phyloP scores from a whole-genome alignment of 2,113 vertebrate genomes.

The Cephalopterus ornatus region DNA sequence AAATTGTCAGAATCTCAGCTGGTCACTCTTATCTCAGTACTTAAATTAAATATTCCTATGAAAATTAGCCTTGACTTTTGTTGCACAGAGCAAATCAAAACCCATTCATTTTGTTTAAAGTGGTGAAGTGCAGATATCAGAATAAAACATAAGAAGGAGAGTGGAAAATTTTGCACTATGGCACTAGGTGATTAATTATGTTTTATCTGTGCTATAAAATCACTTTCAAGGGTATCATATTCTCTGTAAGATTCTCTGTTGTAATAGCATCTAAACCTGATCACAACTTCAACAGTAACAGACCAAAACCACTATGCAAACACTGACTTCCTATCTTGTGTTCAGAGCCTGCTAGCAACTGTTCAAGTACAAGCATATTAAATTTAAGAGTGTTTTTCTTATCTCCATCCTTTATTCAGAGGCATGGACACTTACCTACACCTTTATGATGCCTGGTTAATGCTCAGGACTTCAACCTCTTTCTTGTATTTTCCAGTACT shows the following conservation, averaged over 20 bases:
- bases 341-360: neutral
- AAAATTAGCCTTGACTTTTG: constrained; percentile 30
- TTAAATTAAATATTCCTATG: constrained; percentile 9
- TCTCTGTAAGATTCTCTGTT: neutral
- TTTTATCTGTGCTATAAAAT: constrained; percentile 26
- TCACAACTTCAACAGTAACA: constrained; percentile 2
- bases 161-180: constrained; percentile 4
- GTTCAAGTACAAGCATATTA: neutral
- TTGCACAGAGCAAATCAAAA: constrained; percentile 44
- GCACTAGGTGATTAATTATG: constrained; percentile 29
- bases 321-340: neutral
- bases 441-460: neutral
- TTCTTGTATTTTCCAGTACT: neutral
- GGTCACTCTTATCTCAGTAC: constrained; percentile 19
- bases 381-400: neutral
- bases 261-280: neutral
- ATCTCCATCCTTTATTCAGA: neutral
- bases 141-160: neutral
- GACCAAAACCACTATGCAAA: neutral
- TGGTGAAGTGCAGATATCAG: neutral
- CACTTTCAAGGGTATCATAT: neutral
- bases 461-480: neutral
- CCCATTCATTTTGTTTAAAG: constrained; percentile 11
- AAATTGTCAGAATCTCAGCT: constrained; percentile 36
- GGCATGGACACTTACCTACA: neutral